These are phyloP conservation scores for Crossocerus cetratus DNA, from an alignment of 2,888 invertebrate genomes.

Conservation along the genomic window DNA sequence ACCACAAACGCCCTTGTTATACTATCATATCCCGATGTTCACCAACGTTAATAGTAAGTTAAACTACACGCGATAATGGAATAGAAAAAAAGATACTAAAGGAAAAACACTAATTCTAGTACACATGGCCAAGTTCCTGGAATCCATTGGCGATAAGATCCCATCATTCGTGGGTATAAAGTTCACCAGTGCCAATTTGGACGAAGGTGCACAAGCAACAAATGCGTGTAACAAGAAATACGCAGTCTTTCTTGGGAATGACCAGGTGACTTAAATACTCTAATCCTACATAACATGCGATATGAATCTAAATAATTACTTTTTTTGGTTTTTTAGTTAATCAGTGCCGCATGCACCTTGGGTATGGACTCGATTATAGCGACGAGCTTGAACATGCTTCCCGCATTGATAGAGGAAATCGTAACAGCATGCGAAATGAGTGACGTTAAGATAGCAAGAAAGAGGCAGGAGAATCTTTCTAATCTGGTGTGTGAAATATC, in stretches of 20 bases:
- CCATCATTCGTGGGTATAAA: conserved; percentile 90
- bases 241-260: conserved; percentile 83
- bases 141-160: conserved; percentile 81
- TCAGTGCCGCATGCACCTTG: conserved; percentile 82
- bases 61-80: neutral
- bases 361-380: conserved; percentile 87
- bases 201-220: conserved; percentile 82
- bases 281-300: neutral
- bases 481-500: conserved; percentile 70
- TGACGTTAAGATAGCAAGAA: conserved; percentile 77
- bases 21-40: conserved; percentile 89
- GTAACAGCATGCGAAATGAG: conserved; percentile 78
- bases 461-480: conserved; percentile 78
- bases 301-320: neutral
- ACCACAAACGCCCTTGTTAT: conserved; percentile 86
- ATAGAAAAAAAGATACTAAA: neutral
- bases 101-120: conserved; percentile 77
- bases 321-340: conserved; percentile 77
- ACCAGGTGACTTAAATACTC: conserved; percentile 79
- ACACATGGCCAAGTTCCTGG: conserved; percentile 84
- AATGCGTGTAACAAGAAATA: conserved; percentile 78
- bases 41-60: conserved; percentile 85
- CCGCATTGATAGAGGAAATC: conserved; percentile 80
- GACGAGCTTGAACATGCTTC: conserved; percentile 84
- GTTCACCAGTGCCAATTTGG: conserved; percentile 86